Conservation (phyloP, 2,888 invertebrate genomes). For the Epinotia bilunana region DNA sequence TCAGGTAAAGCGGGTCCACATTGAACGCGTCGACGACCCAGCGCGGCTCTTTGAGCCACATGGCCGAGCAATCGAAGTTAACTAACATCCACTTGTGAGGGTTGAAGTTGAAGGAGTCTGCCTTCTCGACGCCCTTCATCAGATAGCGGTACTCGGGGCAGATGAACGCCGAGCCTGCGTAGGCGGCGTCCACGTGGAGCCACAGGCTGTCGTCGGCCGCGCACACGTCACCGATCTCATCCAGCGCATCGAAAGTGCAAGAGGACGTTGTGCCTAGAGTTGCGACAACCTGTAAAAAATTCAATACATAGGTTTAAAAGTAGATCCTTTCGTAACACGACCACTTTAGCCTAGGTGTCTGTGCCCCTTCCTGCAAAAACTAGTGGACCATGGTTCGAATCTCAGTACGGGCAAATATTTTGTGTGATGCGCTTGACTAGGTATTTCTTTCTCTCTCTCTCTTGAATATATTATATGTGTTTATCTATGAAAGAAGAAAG, state of each 20-base stretch:
- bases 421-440: no score
- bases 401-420: no score
- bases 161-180: slow-evolving; percentile 97
- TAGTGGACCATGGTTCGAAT: no score
- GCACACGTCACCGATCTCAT: slow-evolving; percentile 96
- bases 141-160: slow-evolving; percentile 98
- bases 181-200: slow-evolving; percentile 99
- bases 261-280: slow-evolving; percentile 98
- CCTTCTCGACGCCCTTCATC: slow-evolving; percentile 94
- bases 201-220: slow-evolving; percentile 88
- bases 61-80: slow-evolving; percentile 99
- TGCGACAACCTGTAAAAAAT: slow-evolving; percentile 87
- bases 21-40: slow-evolving; percentile 98
- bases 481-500: no score
- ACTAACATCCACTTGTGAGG: slow-evolving; percentile 99
- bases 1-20: slow-evolving; percentile 98
- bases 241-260: slow-evolving; percentile 95
- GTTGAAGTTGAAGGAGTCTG: slow-evolving; percentile 99
- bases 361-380: no score
- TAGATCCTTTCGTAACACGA: not conserved
- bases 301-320: not conserved
- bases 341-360: not conserved
- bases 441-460: no score
- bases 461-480: no score
- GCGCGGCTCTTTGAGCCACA: slow-evolving; percentile 97